Percentiles rank a stretch among this genome's conserved stretches.
phyloP scores from a whole-genome alignment of 2,888 invertebrate genomes.

The Tuberolachnus salignus region DNA sequence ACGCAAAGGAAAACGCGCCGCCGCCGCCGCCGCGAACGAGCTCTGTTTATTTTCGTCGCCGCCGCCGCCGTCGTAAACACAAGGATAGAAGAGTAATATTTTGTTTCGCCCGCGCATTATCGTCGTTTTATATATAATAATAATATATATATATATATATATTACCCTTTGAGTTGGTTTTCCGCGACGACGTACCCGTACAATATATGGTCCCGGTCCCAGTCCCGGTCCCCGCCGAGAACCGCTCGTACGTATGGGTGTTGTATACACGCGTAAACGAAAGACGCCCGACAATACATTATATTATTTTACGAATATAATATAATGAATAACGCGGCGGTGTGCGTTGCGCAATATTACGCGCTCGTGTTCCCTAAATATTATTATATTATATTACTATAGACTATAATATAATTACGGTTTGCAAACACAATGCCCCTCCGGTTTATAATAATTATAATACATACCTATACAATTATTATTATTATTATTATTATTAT shows the following conservation, averaged over 20 bases:
- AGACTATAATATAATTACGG: too few relatives aligned
- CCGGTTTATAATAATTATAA: neutral
- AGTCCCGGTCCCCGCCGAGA: too few relatives aligned
- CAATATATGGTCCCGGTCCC: too few relatives aligned
- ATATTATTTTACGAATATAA: too few relatives aligned
- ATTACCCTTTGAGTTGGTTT: too few relatives aligned
- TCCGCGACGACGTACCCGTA: too few relatives aligned
- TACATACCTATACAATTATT: neutral
- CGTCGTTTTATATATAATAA: conserved; percentile 34
- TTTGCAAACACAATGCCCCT: too few relatives aligned
- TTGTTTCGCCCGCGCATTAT: conserved; percentile 43
- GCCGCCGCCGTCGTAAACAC: neutral
- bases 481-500: too few relatives aligned
- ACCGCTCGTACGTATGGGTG: too few relatives aligned
- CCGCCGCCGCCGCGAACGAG: too few relatives aligned
- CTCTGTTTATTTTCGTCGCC: conserved; percentile 53
- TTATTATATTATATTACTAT: too few relatives aligned
- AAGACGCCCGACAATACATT: neutral
- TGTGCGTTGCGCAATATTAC: conserved; percentile 1
- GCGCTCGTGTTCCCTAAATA: neutral
- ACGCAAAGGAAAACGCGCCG: conserved; percentile 35
- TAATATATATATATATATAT: neutral
- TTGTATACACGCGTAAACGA: neutral
- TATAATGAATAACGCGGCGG: neutral
- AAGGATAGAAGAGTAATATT: conserved; percentile 42